phyloP scores from a whole-genome alignment of 2,113 vertebrate species.

The Axis porcinus region DNA sequence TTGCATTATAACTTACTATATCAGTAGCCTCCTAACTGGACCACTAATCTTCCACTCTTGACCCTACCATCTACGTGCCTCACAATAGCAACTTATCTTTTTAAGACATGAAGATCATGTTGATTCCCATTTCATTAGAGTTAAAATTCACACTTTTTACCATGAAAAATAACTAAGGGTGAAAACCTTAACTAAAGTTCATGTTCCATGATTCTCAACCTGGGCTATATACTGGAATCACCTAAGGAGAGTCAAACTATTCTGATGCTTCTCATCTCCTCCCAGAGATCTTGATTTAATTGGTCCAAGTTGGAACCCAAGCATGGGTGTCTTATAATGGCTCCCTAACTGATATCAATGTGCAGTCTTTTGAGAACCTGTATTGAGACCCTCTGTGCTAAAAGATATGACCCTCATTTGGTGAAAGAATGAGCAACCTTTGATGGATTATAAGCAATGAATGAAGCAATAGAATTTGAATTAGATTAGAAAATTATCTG shows the following conservation, averaged over 20 bases:
- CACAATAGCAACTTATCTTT: not conserved
- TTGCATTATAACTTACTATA: not conserved
- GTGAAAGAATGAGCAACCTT: not conserved
- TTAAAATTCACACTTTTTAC: not conserved
- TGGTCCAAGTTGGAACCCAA: not conserved
- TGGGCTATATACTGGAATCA: not conserved
- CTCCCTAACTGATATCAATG: not conserved
- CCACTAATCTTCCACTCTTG: not conserved
- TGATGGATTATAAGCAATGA: not conserved
- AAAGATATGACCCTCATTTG: not conserved
- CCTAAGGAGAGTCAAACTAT: not conserved
- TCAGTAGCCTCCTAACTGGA: not conserved
- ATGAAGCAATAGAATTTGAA: not conserved
- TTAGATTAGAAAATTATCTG: not conserved
- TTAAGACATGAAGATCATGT: not conserved
- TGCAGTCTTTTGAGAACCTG: not conserved
- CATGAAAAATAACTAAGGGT: not conserved
- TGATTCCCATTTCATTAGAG: not conserved
- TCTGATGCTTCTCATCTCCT: not conserved
- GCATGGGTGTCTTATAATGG: not conserved
- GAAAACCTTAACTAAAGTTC: not conserved
- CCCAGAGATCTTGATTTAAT: not conserved
- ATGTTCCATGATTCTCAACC: not conserved
- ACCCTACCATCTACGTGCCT: not conserved
- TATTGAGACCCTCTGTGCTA: not conserved